Percentiles rank a stretch among this genome's conserved stretches.
Conservation (phyloP, 2,113 vertebrate species). For the Callospermophilus lateralis region DNA sequence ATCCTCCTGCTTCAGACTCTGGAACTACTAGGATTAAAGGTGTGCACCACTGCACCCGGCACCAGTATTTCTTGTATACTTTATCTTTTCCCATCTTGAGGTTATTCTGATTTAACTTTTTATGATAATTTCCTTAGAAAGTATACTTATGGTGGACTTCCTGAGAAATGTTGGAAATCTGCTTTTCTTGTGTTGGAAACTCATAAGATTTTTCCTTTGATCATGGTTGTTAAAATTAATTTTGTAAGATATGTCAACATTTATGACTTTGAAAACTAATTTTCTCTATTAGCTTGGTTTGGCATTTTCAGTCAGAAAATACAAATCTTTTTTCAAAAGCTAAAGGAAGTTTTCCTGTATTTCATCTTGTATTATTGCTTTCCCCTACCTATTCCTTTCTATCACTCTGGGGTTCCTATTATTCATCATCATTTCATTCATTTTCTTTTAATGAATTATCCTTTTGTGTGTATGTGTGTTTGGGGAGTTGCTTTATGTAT, state of each 20-base stretch:
- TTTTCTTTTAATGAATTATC: not conserved
- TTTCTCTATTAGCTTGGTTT: too few species aligned
- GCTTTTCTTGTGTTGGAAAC: too few species aligned
- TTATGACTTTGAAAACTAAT: not conserved
- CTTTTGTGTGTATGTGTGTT: not conserved
- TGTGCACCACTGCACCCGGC: too few species aligned
- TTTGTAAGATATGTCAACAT: not conserved
- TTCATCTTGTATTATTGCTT: not conserved
- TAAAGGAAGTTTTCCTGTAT: not conserved
- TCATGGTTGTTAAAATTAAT: not conserved
- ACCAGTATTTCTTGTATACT: not conserved
- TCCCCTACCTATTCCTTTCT: not conserved
- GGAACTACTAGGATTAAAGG: too few species aligned
- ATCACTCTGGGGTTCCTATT: not conserved
- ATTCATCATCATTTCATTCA: not conserved
- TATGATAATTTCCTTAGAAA: constrained; percentile 10
- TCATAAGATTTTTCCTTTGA: not conserved
- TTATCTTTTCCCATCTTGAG: not conserved
- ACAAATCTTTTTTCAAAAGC: not conserved
- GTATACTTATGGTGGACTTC: not conserved
- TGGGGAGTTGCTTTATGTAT: too few species aligned
- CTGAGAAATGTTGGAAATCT: not conserved
- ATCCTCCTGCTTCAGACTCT: too few species aligned
- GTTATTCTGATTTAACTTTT: constrained; percentile 34
- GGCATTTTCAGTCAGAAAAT: too few species aligned